Percentiles rank a stretch among this genome's conserved stretches.
These are phyloP conservation scores for Choloepus didactylus DNA, from an alignment of 2,797 vertebrate species.

Conservation along the genomic window DNA sequence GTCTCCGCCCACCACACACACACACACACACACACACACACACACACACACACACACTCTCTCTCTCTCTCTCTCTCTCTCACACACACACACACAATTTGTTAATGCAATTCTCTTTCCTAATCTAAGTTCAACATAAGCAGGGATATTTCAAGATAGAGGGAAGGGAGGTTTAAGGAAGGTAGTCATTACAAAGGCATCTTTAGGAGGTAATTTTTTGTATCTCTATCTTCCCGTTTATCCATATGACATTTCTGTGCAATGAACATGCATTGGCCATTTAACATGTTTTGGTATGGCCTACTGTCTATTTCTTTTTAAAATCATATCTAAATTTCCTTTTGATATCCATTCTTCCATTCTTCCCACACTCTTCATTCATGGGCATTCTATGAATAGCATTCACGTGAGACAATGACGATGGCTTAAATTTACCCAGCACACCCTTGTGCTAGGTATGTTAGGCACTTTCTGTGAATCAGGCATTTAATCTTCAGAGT, in stretches of 20 bases:
- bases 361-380: not conserved
- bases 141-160: not conserved
- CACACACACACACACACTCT: no score
- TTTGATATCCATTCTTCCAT: not conserved
- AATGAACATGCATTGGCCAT: not conserved
- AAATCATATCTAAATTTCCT: not conserved
- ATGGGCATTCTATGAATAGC: not conserved
- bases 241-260: not conserved
- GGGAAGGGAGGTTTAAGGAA: not conserved
- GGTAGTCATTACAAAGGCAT: not conserved
- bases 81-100: not conserved
- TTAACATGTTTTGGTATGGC: not conserved
- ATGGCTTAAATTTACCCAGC: not conserved
- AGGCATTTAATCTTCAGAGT: not conserved
- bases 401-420: not conserved
- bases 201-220: not conserved
- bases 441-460: not conserved
- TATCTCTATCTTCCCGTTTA: not conserved
- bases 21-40: not conserved
- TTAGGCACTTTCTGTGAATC: not conserved
- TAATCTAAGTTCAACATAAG: not conserved
- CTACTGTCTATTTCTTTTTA: not conserved
- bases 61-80: no score
- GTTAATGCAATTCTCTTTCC: not conserved
- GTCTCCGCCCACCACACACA: no score